Percentiles rank a stretch among this genome's conserved stretches.
These are phyloP conservation scores for Pachydiplax longipennis DNA, from an alignment of 2,888 invertebrate genomes.

Conservation along the genomic window DNA sequence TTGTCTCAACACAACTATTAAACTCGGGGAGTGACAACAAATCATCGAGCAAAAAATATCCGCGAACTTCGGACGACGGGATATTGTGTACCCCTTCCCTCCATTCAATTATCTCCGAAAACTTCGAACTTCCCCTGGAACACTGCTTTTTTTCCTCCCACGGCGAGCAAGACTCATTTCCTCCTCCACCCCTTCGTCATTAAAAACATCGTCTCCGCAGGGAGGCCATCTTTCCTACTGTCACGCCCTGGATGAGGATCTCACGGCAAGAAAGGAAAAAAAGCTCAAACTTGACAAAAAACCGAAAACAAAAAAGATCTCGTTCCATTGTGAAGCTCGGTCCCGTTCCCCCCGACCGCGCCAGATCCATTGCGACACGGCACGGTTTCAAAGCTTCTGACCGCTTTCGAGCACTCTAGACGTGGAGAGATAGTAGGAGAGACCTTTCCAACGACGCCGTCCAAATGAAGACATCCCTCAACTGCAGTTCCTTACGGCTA, in stretches of 20 bases:
- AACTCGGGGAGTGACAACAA: no score
- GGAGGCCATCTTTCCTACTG: background rate
- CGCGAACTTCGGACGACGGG: no score
- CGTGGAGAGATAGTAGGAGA: background rate
- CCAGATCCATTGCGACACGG: background rate
- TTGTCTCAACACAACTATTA: no score
- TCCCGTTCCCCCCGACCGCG: background rate
- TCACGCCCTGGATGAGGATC: background rate
- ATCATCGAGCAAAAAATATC: no score
- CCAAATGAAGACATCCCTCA: constrained; percentile 35
- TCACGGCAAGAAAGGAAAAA: background rate
- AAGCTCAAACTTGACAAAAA: background rate
- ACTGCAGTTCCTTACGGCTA: constrained; percentile 12
- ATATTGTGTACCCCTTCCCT: background rate
- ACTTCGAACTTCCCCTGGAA: background rate
- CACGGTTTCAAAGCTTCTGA: background rate
- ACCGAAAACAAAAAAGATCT: background rate
- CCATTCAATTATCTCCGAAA: background rate
- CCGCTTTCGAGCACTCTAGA: background rate
- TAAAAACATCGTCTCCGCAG: background rate
- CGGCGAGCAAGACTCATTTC: background rate
- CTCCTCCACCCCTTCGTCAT: background rate
- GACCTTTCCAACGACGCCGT: background rate
- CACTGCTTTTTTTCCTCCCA: background rate
- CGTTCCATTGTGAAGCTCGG: background rate